A percentile compares a stretch with the other conserved stretches of the same genome.
Evolutionary conservation across 2,797 vertebrate species (phyloP).

Genomic region (Podarcis siculus): DNA sequence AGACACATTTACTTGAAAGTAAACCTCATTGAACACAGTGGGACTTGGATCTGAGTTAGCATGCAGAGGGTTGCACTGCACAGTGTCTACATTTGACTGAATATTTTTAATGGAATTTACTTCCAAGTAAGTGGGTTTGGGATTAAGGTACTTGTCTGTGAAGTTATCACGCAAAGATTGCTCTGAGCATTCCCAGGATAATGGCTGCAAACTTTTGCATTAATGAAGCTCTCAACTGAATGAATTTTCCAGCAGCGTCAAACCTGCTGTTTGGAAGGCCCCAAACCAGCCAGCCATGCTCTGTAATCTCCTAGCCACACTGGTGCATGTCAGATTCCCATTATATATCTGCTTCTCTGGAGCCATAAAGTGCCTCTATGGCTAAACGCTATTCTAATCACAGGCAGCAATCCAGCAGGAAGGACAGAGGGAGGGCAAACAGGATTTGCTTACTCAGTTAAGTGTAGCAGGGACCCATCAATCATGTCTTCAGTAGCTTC

Average conservation of each 20-base stretch:
- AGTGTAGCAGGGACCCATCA: constrained; percentile 23
- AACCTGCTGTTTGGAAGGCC: not conserved
- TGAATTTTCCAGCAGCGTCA: not conserved
- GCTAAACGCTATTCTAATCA: constrained; percentile 31
- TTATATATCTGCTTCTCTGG: not conserved
- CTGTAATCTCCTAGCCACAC: constrained; percentile 18
- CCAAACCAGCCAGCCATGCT: constrained; percentile 14
- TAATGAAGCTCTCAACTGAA: not conserved
- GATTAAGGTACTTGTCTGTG: not conserved
- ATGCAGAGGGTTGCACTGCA: not conserved
- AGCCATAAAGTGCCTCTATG: constrained; percentile 4
- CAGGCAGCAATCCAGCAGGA: constrained; percentile 13
- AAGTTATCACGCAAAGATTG: not conserved
- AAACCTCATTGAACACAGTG: not conserved
- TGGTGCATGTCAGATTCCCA: constrained; percentile 3
- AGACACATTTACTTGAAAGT: too few relatives aligned
- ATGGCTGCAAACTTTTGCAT: not conserved
- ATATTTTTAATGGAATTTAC: not conserved
- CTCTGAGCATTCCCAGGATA: not conserved
- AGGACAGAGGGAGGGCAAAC: constrained; percentile 21
- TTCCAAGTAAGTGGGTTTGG: not conserved
- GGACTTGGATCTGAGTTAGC: not conserved
- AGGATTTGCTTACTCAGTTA: constrained; percentile 44
- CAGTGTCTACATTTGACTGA: not conserved
- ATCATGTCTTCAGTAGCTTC: not conserved